phyloP scores from a whole-genome alignment of 2,888 invertebrate genomes.

The Salpingus planirostris region DNA sequence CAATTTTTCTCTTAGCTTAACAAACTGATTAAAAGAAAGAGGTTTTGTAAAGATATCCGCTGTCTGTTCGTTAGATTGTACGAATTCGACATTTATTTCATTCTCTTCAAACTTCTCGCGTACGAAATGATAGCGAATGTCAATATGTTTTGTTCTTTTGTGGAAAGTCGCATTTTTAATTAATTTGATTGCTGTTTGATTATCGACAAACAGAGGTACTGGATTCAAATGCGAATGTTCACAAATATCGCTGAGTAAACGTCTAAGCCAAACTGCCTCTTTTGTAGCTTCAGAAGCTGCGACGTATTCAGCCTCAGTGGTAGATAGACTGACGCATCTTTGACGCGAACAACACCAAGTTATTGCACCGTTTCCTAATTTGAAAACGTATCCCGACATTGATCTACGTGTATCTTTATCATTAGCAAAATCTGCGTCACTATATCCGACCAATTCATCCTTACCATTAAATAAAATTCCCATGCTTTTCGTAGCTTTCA shows the following conservation, averaged over 20 bases:
- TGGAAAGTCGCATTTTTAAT: conserved; percentile 19
- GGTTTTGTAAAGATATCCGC: too few species aligned
- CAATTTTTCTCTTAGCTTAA: too few species aligned
- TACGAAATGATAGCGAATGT: conserved; percentile 7
- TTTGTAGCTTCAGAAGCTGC: conserved; percentile 21
- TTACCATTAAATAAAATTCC: conserved; percentile 1
- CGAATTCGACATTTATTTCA: too few species aligned
- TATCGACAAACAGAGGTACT: conserved; percentile 8
- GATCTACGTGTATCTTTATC: neutral
- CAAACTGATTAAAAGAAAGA: too few species aligned
- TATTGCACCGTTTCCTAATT: conserved; percentile 1
- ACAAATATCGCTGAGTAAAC: conserved; percentile 10
- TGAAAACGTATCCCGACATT: conserved; percentile 1
- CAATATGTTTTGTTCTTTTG: conserved; percentile 18
- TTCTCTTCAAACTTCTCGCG: neutral
- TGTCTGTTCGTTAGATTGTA: too few species aligned
- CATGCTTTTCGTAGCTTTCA: conserved; percentile 3
- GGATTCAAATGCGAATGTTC: conserved; percentile 1
- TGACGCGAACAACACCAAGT: conserved; percentile 2
- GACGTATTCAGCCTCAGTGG: conserved; percentile 26
- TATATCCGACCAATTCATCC: neutral
- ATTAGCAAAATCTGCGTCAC: conserved; percentile 2
- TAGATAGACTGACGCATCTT: conserved; percentile 10
- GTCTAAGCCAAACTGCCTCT: conserved; percentile 15
- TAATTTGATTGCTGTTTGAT: conserved; percentile 17